Base-by-base conservation (phyloP, 1,140 invertebrate genomes). In the Tetragonula clypearis region DNA sequence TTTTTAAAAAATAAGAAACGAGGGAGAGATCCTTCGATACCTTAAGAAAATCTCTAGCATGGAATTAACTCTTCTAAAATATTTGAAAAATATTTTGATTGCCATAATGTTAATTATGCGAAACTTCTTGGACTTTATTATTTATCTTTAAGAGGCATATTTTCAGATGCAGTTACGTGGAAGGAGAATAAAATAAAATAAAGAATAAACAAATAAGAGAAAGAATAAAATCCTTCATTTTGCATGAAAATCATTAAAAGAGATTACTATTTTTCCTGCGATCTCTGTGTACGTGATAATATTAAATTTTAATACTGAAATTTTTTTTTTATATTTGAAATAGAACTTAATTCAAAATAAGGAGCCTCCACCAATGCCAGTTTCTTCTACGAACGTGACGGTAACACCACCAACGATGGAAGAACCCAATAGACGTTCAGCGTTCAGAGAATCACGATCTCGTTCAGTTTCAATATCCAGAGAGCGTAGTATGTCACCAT, bases 401-500 rank as follows among this genome's bases (percentile, higher is more conserved):
- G 41, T 86, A 2, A 82, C 83, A 11, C 30, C 86, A 60, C 68
- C 84, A 15, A 3, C 56, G 15, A 21, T 56, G 2, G 85, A 90
- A n/a, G 77, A 88, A 30, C 73, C 76, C 1, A 58, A 21, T 6
- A 58, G 21, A 55, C 76, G 71, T 49, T 72, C 84, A 9, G 26
- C 41, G 0, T 75, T 65, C n/a, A 78, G 77, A 14, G 72, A 91
- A 62, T 72, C 85, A 0, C 84, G 71, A n/a, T 84, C 75, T 0
- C 66, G 71, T 21, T 81, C 86, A 6, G 35, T 81, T 12, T 78
- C 76, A 11, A 23, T 80, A 49, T 56, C 82, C 0, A 83, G 58
- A 49, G 88, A 82, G 78, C 87, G 84, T 21, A 91, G 90, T 71
- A 87, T 88, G 17, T 91, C 92, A 8, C 89, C 89, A 2, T 49